A percentile compares a stretch with the other conserved stretches of the same genome.
Evolutionary conservation across 1,140 invertebrate genomes (phyloP).

Genomic region (Drosophila sulfurigaster): DNA sequence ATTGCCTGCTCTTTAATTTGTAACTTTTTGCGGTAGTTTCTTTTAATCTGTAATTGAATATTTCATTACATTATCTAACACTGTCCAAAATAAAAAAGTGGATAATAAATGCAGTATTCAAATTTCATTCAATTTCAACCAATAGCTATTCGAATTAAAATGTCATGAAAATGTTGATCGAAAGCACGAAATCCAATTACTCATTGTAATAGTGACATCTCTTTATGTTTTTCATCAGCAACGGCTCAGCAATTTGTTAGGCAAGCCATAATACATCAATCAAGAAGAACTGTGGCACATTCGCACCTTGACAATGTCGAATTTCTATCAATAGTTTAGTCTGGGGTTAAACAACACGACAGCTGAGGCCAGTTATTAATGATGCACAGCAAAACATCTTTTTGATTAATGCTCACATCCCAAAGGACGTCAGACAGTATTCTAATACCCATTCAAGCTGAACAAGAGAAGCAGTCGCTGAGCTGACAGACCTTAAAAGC

Average conservation of each 20-base stretch:
- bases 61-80: too few relatives aligned
- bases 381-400: conserved; percentile 24
- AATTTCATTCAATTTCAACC: too few relatives aligned
- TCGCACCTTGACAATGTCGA: conserved; percentile 3
- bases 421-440: neutral
- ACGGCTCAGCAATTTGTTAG: neutral
- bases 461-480: neutral
- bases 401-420: conserved; percentile 45
- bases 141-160: too few relatives aligned
- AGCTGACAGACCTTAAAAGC: conserved; percentile 1
- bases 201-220: conserved; percentile 18
- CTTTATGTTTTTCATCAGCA: neutral
- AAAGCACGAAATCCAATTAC: conserved; percentile 22
- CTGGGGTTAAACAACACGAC: conserved; percentile 51
- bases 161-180: neutral
- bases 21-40: too few relatives aligned
- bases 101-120: too few relatives aligned
- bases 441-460: conserved; percentile 11
- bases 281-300: conserved; percentile 17
- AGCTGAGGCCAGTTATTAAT: conserved; percentile 53
- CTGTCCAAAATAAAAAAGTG: too few relatives aligned
- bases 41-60: too few relatives aligned
- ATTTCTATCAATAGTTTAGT: conserved; percentile 52
- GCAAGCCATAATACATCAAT: conserved; percentile 23
- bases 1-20: too few relatives aligned